Conservation (phyloP, 30 jellyfish, hydroid and myxozoan species). For the Hydractinia echinata region DNA sequence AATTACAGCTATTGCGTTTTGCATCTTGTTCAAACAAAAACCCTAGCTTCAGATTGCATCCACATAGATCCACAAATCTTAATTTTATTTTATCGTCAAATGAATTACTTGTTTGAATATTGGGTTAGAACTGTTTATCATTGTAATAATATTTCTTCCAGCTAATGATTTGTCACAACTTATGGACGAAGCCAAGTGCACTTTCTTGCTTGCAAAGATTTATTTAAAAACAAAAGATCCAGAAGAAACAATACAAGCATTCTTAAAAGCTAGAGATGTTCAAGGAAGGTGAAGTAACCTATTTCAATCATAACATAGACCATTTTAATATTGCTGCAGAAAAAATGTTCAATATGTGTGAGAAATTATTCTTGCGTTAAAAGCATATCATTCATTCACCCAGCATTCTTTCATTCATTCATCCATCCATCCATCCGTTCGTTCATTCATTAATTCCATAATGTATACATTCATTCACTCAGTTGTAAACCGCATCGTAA, state of each 20-base stretch:
- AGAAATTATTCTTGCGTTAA: too few species aligned
- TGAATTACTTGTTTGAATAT: neutral
- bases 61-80: too few species aligned
- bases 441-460: too few species aligned
- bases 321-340: neutral
- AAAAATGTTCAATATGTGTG: neutral
- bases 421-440: too few species aligned
- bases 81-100: too few species aligned
- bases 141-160: conserved; percentile 4
- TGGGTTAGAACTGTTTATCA: neutral
- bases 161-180: conserved; percentile 63
- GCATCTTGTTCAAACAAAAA: too few species aligned
- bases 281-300: conserved; percentile 58
- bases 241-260: conserved; percentile 50
- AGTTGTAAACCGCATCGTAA: neutral
- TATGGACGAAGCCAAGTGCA: conserved; percentile 71
- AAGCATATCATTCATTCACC: too few species aligned
- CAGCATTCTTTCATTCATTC: too few species aligned
- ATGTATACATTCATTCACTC: neutral
- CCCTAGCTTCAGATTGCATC: too few species aligned
- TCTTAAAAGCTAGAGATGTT: conserved; percentile 70
- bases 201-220: conserved; percentile 70
- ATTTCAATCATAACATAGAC: neutral
- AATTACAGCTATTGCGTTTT: too few species aligned
- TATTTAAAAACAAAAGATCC: conserved; percentile 47